Conservation (phyloP, 92 coral and sea anemone genomes). For the Scolanthus callimorphus region DNA sequence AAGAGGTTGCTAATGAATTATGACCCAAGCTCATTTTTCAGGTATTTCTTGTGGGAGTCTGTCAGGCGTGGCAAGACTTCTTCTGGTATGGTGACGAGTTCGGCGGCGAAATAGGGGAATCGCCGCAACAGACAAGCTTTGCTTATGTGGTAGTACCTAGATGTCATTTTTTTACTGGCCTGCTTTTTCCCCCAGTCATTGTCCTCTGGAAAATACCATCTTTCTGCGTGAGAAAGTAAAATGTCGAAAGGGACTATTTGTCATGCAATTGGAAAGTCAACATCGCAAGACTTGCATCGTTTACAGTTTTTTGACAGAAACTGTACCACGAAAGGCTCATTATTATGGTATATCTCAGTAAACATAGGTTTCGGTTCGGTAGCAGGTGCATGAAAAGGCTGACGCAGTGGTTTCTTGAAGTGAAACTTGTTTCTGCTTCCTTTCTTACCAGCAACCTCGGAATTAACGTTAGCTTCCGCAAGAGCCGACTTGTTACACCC, state of each 20-base stretch:
- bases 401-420: constrained; percentile 32
- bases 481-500: constrained; percentile 15
- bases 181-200: constrained; percentile 40
- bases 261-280: constrained; percentile 33
- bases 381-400: neutral
- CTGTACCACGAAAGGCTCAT: constrained; percentile 26
- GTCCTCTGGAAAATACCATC: constrained; percentile 35
- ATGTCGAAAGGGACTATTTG: constrained; percentile 29
- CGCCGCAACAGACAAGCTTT: constrained; percentile 13
- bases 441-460: constrained; percentile 30
- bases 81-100: neutral
- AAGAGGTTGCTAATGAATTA: no score
- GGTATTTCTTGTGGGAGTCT: constrained; percentile 9
- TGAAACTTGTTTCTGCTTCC: constrained; percentile 37
- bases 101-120: constrained; percentile 14
- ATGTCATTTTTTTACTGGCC: constrained; percentile 18
- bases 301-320: constrained; percentile 23
- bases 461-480: constrained; percentile 30
- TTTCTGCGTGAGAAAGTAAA: constrained; percentile 32
- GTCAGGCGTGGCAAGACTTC: constrained; percentile 1
- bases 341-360: constrained; percentile 32
- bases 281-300: constrained; percentile 39
- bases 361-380: neutral
- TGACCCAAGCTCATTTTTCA: constrained; percentile 6
- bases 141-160: constrained; percentile 26